phyloP scores from a whole-genome alignment of 1,140 invertebrate species.

The Dreissena polymorpha region DNA sequence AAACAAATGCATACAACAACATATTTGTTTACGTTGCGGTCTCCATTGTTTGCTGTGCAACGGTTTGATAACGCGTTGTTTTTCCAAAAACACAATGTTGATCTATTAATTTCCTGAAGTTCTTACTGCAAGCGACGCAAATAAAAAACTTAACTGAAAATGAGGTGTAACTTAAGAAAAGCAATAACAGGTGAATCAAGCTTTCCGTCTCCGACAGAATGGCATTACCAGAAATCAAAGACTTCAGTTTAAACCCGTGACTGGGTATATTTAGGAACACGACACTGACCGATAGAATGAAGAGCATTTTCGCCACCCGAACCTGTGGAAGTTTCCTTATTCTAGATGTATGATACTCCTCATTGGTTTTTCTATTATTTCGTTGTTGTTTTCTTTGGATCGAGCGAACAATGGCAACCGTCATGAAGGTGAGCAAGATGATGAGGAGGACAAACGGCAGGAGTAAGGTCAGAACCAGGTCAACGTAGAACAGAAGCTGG shows the following conservation, averaged over 20 bases:
- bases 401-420: constrained; percentile 50
- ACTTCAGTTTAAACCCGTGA: constrained; percentile 57
- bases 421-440: constrained; percentile 60
- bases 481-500: constrained; percentile 58
- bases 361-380: constrained; percentile 21
- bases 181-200: constrained; percentile 55
- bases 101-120: constrained; percentile 60
- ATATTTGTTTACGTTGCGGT: constrained; percentile 25
- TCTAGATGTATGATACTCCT: constrained; percentile 7
- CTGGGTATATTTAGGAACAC: constrained; percentile 65
- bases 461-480: constrained; percentile 62
- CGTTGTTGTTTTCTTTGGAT: constrained; percentile 33
- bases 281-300: constrained; percentile 61
- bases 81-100: constrained; percentile 9
- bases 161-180: constrained; percentile 59
- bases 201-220: constrained; percentile 28
- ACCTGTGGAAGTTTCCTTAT: constrained; percentile 56
- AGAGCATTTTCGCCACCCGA: constrained; percentile 67
- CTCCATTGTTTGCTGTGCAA: constrained; percentile 37
- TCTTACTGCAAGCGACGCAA: constrained; percentile 63
- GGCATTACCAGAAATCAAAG: constrained; percentile 32
- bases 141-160: constrained; percentile 66
- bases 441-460: constrained; percentile 59
- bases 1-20: too few relatives aligned
- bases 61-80: constrained; percentile 12